Evolutionary conservation across 1,140 invertebrate genomes (phyloP).

Genomic region (Venustaconcha ellipsiformis): DNA sequence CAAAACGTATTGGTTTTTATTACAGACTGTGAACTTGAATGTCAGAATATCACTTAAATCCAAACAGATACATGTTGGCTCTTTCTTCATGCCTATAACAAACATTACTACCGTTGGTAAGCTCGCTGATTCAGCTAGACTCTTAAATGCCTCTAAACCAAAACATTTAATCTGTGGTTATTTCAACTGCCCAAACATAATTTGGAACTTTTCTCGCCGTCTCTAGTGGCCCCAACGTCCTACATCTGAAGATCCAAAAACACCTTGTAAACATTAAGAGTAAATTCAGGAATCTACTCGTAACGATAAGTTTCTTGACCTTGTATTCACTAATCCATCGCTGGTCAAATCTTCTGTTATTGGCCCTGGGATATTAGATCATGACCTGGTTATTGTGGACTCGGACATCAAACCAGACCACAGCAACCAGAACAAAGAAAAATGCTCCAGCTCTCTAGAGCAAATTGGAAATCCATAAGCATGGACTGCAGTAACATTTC

Average conservation of each 20-base stretch:
- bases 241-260: constrained; percentile 7
- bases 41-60: constrained; percentile 7
- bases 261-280: constrained; percentile 7
- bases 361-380: not conserved
- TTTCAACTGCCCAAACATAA: constrained; percentile 18
- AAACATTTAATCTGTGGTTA: constrained; percentile 4
- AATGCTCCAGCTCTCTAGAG: not conserved
- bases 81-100: constrained; percentile 10
- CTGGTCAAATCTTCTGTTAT: constrained; percentile 9
- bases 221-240: not conserved
- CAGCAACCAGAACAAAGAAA: not conserved
- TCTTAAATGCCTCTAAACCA: not conserved
- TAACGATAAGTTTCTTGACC: constrained; percentile 20
- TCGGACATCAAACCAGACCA: not conserved
- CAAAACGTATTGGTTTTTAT: not conserved
- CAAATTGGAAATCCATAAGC: not conserved
- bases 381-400: not conserved
- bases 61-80: not conserved
- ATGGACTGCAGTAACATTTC: not conserved
- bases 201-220: constrained; percentile 1
- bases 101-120: not conserved
- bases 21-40: constrained; percentile 9
- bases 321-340: constrained; percentile 13
- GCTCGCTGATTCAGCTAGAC: not conserved
- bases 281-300: constrained; percentile 9